phyloP scores from a whole-genome alignment of 2,888 invertebrate species.

The Orthosia cruda region DNA sequence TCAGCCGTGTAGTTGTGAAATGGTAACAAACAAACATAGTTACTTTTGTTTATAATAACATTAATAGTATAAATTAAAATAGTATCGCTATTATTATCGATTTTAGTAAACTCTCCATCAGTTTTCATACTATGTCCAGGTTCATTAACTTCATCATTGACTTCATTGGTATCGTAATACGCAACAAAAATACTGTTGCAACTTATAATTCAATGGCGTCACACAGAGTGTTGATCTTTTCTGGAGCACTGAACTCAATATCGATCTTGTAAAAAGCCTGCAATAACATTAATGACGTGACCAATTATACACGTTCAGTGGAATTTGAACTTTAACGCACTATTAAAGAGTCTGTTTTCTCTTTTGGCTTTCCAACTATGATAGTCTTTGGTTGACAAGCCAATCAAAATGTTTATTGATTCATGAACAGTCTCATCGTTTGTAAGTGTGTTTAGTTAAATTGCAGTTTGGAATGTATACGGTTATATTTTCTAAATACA shows the following conservation, averaged over 20 bases:
- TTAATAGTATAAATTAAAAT: too few species aligned
- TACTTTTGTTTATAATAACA: too few species aligned
- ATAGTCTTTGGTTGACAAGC: conserved; percentile 7
- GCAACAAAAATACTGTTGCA: conserved; percentile 9
- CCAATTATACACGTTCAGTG: background rate
- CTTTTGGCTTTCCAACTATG: background rate
- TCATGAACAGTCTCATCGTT: conserved; percentile 7
- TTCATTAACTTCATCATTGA: background rate
- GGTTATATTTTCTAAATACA: conserved; percentile 9
- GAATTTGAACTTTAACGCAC: conserved; percentile 25
- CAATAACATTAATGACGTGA: conserved; percentile 48
- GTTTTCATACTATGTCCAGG: background rate
- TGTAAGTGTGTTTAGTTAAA: conserved; percentile 16
- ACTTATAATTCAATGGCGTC: conserved; percentile 8
- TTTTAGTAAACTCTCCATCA: too few species aligned
- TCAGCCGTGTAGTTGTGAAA: too few species aligned
- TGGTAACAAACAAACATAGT: too few species aligned
- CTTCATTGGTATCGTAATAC: background rate
- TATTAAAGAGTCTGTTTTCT: conserved; percentile 8
- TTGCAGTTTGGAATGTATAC: background rate
- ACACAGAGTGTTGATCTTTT: conserved; percentile 38
- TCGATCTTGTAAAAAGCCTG: conserved; percentile 26
- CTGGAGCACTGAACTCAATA: conserved; percentile 39
- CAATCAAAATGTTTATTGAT: conserved; percentile 59
- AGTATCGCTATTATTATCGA: too few species aligned